phyloP scores from a whole-genome alignment of 2,888 invertebrate species.

The Oscheius sp. region DNA sequence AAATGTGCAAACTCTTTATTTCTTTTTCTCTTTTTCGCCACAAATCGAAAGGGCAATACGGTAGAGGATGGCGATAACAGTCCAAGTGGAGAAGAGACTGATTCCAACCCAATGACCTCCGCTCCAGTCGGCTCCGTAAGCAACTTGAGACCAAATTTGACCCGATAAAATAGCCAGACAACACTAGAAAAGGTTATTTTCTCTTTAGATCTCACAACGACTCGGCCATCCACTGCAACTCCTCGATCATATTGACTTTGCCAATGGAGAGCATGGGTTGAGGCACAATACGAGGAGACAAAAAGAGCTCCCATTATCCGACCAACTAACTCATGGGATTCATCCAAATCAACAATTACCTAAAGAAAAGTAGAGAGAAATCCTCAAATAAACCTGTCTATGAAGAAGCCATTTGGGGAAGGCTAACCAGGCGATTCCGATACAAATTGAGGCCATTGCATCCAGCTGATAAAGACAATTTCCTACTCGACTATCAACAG shows the following conservation, averaged over 20 bases:
- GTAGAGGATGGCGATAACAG: slow-evolving; percentile 60
- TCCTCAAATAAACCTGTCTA: slow-evolving; percentile 41
- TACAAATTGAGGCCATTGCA: slow-evolving; percentile 65
- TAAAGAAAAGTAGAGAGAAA: slow-evolving; percentile 32
- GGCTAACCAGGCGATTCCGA: slow-evolving; percentile 66
- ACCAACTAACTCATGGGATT: slow-evolving; percentile 61
- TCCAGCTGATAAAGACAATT: slow-evolving; percentile 68
- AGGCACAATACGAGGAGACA: slow-evolving; percentile 50
- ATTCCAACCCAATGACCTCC: slow-evolving; percentile 68
- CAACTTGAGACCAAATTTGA: slow-evolving; percentile 68
- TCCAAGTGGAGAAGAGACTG: slow-evolving; percentile 67
- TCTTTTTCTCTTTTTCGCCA: slow-evolving; percentile 12
- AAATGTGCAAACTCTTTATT: not conserved
- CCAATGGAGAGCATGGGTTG: slow-evolving; percentile 65
- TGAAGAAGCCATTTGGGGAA: slow-evolving; percentile 68
- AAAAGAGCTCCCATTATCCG: slow-evolving; percentile 68
- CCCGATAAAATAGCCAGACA: slow-evolving; percentile 65
- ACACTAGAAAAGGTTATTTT: slow-evolving; percentile 41
- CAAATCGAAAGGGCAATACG: slow-evolving; percentile 28
- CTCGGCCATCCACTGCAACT: slow-evolving; percentile 61
- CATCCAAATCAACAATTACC: slow-evolving; percentile 63
- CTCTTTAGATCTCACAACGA: slow-evolving; percentile 41
- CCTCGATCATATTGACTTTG: slow-evolving; percentile 51
- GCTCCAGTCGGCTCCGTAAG: slow-evolving; percentile 62
- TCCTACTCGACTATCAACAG: slow-evolving; percentile 47